Evolutionary conservation across 1,140 invertebrate genomes (phyloP).

Genomic region (Phthorimaea operculella): DNA sequence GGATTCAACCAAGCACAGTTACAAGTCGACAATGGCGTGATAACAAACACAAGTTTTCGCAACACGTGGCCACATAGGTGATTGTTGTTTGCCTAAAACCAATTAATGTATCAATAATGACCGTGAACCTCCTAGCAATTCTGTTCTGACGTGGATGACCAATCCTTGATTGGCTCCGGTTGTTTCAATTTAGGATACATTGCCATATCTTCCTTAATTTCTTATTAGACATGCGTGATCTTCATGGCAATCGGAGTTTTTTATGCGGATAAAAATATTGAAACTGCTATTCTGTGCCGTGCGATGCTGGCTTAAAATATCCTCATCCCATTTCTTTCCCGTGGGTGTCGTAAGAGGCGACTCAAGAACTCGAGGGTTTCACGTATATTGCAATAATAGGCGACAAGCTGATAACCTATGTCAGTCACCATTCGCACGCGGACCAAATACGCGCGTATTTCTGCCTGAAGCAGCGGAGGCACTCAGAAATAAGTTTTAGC

Average conservation of each 20-base stretch:
- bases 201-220: background rate
- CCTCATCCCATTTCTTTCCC: too few species aligned
- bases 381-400: too few species aligned
- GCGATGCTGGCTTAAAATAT: too few species aligned
- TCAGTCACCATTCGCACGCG: too few species aligned
- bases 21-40: background rate
- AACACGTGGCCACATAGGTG: background rate
- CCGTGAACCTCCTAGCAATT: constrained; percentile 43
- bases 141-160: constrained; percentile 23
- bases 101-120: constrained; percentile 38
- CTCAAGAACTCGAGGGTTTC: too few species aligned
- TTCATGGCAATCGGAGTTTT: background rate
- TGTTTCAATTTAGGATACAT: background rate
- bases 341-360: too few species aligned
- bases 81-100: constrained; percentile 26
- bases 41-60: background rate
- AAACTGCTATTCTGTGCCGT: too few species aligned
- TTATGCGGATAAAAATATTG: too few species aligned
- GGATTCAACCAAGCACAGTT: background rate
- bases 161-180: constrained; percentile 14
- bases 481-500: too few species aligned
- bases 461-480: too few species aligned
- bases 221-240: background rate
- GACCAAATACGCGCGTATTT: too few species aligned
- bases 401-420: too few species aligned